Conservation (phyloP, 2,888 invertebrate species). For the Plutella xylostella region DNA sequence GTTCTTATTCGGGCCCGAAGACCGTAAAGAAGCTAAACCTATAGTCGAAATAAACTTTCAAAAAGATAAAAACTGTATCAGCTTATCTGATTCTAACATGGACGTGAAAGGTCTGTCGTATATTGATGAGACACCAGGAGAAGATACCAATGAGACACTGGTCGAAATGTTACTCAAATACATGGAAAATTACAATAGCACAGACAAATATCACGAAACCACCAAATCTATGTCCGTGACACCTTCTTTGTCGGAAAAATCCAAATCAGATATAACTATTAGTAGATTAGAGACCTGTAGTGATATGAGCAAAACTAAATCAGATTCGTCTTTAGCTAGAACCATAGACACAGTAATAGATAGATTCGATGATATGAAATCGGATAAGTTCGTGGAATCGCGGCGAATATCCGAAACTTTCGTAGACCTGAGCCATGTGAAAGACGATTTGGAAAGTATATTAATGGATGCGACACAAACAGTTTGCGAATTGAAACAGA, state of each 20-base stretch:
- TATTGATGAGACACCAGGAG: conserved; percentile 60
- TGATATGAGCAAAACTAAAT: conserved; percentile 60
- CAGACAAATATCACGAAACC: conserved; percentile 30
- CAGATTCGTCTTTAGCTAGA: conserved; percentile 55
- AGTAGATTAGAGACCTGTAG: conserved; percentile 53
- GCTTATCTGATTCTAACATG: conserved; percentile 46
- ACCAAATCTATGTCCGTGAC: conserved; percentile 33
- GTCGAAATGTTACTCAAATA: conserved; percentile 61
- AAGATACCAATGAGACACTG: conserved; percentile 46
- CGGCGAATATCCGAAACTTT: conserved; percentile 55
- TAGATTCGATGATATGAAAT: conserved; percentile 30
- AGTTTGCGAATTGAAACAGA: conserved; percentile 29
- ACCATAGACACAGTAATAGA: conserved; percentile 60
- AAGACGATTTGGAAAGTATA: conserved; percentile 51
- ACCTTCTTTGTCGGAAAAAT: conserved; percentile 54
- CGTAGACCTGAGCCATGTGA: conserved; percentile 48
- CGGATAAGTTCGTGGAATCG: conserved; percentile 30
- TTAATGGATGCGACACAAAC: conserved; percentile 42
- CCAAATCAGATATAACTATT: conserved; percentile 59
- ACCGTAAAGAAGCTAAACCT: conserved; percentile 34
- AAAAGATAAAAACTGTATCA: conserved; percentile 32
- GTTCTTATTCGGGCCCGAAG: conserved; percentile 54
- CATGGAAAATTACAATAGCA: conserved; percentile 50
- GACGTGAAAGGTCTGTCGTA: conserved; percentile 47
- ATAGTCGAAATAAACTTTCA: conserved; percentile 38